Percentiles rank a stretch among this genome's conserved stretches.
These are phyloP conservation scores for Rhinolophus sinicus DNA, from an alignment of 2,113 vertebrate species.

Conservation along the genomic window DNA sequence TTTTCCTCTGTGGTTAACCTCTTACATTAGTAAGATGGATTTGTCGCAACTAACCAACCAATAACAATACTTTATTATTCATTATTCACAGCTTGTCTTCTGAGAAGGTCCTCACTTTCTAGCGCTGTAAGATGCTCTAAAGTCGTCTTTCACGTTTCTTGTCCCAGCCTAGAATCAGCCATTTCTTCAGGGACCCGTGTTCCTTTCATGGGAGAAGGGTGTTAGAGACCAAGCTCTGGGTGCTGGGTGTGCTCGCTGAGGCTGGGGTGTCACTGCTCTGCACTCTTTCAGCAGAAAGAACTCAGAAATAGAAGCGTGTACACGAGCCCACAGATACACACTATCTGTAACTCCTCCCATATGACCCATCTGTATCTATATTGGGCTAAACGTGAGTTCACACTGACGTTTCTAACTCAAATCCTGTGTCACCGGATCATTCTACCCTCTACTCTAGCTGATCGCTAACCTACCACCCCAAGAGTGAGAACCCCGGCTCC, in stretches of 20 bases:
- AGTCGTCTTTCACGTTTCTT: neutral
- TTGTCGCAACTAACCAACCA: neutral
- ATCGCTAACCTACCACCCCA: neutral
- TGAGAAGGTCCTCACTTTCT: neutral
- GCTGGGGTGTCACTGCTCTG: neutral
- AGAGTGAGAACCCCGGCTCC: neutral
- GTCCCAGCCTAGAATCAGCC: neutral
- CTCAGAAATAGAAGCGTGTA: neutral
- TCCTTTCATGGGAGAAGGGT: neutral
- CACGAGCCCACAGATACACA: accelerated
- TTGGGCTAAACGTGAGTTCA: neutral
- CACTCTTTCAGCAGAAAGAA: neutral
- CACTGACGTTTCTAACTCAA: neutral
- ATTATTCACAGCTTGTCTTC: neutral
- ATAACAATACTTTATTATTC: neutral
- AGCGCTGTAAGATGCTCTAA: too few relatives aligned
- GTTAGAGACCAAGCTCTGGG: neutral
- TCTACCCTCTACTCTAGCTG: accelerated
- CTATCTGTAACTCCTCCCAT: accelerated
- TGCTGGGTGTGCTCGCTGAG: neutral
- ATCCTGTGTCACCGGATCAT: accelerated
- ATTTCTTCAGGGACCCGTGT: neutral
- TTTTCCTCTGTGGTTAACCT: neutral
- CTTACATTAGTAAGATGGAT: too few relatives aligned
- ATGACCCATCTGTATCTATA: neutral